Conservation (phyloP, 2,113 vertebrate species). For the Centropristis striata region DNA sequence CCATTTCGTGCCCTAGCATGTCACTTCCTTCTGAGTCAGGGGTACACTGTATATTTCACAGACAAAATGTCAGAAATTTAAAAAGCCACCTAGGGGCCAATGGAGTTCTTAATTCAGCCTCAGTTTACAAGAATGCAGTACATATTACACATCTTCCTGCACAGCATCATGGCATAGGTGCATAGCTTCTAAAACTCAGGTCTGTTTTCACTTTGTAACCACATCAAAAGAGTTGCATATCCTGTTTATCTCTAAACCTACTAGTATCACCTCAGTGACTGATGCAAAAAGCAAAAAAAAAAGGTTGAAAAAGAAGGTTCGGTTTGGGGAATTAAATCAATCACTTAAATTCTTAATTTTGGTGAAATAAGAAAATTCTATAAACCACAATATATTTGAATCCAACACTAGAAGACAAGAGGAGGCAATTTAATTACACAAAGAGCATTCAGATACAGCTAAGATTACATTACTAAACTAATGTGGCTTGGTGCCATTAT, state of each 20-base stretch:
- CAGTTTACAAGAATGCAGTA: slow-evolving; percentile 18
- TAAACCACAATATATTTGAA: neutral
- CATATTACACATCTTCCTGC: slow-evolving; percentile 13
- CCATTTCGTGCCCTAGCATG: neutral
- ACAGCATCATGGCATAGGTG: slow-evolving; percentile 23
- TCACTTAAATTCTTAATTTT: neutral
- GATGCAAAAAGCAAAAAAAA: slow-evolving; percentile 7
- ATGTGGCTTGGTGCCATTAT: neutral
- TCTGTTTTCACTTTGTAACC: slow-evolving; percentile 66
- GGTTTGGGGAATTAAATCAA: neutral
- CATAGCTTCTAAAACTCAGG: slow-evolving; percentile 28
- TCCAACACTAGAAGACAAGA: neutral
- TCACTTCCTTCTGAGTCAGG: neutral
- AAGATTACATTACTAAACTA: neutral
- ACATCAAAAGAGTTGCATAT: slow-evolving; percentile 72
- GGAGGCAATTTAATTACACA: neutral
- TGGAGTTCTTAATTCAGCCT: neutral
- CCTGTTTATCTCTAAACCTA: slow-evolving; percentile 76
- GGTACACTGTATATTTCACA: neutral
- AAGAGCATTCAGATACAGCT: neutral
- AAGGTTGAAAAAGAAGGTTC: neutral
- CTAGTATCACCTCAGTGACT: slow-evolving; percentile 62
- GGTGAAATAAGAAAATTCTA: neutral
- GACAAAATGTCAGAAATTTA: neutral
- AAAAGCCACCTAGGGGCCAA: neutral